phyloP scores from a whole-genome alignment of 2,888 invertebrate genomes.

The Scaptomyza tumidula region DNA sequence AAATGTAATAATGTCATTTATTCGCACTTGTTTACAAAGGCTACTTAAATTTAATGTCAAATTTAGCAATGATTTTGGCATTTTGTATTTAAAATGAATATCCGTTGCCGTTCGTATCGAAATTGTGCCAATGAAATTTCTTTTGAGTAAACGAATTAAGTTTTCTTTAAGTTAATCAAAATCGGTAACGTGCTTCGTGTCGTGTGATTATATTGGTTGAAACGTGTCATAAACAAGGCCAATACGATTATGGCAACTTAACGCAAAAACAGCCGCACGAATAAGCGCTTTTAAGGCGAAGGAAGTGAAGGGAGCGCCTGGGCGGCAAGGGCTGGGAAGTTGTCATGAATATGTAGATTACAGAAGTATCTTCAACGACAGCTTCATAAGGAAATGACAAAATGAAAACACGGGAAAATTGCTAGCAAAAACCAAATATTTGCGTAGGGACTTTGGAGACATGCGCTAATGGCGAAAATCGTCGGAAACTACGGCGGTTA shows the following conservation, averaged over 20 bases:
- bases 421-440: conserved; percentile 64
- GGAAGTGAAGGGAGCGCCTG: neutral
- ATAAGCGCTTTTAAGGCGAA: conserved; percentile 38
- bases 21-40: neutral
- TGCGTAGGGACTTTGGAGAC: conserved; percentile 49
- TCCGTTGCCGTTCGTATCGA: neutral
- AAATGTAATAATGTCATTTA: neutral
- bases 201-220: conserved; percentile 56
- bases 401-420: conserved; percentile 69
- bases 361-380: conserved; percentile 24
- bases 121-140: conserved; percentile 14
- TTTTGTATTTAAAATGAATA: conserved; percentile 17
- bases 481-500: conserved; percentile 26
- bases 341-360: conserved; percentile 28
- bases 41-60: neutral
- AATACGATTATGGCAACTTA: conserved; percentile 57
- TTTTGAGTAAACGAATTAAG: conserved; percentile 22
- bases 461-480: conserved; percentile 64
- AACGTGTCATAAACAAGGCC: conserved; percentile 61
- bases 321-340: neutral
- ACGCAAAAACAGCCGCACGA: conserved; percentile 41
- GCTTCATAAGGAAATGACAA: conserved; percentile 69
- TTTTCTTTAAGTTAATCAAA: conserved; percentile 61
- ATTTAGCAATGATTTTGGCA: conserved; percentile 13
- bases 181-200: conserved; percentile 34